Percentiles rank a stretch among this genome's conserved stretches.
phyloP scores from a whole-genome alignment of 1,140 invertebrate species.

The Heliconius melpomene region DNA sequence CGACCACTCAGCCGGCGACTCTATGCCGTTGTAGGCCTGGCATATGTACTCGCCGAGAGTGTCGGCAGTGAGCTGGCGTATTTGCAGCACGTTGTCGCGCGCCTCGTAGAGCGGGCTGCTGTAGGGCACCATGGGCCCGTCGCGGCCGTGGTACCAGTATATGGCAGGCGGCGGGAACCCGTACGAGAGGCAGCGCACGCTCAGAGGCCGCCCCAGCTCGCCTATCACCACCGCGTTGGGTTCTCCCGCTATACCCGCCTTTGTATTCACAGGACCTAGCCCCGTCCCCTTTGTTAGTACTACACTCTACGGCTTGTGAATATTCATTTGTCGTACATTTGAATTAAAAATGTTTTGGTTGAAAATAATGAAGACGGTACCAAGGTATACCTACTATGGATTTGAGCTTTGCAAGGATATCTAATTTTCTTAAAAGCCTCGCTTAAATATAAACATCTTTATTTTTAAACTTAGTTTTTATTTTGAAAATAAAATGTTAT shows the following conservation, averaged over 20 bases:
- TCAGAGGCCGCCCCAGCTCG: slow-evolving; percentile 85
- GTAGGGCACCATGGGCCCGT: slow-evolving; percentile 84
- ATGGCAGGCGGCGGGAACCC: slow-evolving; percentile 91
- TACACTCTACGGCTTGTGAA: slow-evolving; percentile 61
- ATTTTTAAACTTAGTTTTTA: too few species aligned
- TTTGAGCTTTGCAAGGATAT: too few species aligned
- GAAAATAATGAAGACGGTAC: background rate
- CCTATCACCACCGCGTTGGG: slow-evolving; percentile 84
- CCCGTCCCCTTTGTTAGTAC: slow-evolving; percentile 64
- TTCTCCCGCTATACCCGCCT: slow-evolving; percentile 81
- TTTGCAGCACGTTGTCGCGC: slow-evolving; percentile 87
- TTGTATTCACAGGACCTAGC: slow-evolving; percentile 78
- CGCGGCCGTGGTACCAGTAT: slow-evolving; percentile 92
- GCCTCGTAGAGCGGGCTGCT: slow-evolving; percentile 87
- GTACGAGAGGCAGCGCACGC: slow-evolving; percentile 90
- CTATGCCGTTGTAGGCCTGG: slow-evolving; percentile 92
- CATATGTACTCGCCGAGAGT: slow-evolving; percentile 92
- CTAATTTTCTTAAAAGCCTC: too few species aligned
- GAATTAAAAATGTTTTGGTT: background rate
- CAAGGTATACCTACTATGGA: too few species aligned
- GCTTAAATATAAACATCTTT: too few species aligned
- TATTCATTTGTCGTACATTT: slow-evolving; percentile 3
- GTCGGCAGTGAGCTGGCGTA: slow-evolving; percentile 85
- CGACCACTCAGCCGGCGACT: slow-evolving; percentile 88
- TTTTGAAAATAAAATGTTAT: too few species aligned